Evolutionary conservation across 2,113 vertebrate species (phyloP).

Genomic region (Leptobrachium ailaonicum): DNA sequence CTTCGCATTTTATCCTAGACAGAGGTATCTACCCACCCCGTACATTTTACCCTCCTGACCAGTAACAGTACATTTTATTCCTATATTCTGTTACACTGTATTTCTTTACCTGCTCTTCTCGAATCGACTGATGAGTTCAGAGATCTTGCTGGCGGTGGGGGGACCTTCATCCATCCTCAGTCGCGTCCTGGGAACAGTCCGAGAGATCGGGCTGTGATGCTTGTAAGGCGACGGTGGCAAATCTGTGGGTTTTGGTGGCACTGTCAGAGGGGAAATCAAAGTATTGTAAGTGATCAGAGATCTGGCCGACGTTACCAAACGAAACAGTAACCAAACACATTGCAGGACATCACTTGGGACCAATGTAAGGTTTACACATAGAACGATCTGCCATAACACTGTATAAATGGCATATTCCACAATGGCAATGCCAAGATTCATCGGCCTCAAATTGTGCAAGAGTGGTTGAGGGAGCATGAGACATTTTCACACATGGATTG

Average conservation of each 20-base stretch:
- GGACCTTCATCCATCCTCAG: constrained; percentile 80
- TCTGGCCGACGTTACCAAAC: neutral
- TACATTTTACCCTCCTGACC: too few species aligned
- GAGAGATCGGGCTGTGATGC: constrained; percentile 65
- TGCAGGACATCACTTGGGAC: too few species aligned
- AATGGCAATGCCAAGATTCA: too few species aligned
- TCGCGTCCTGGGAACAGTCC: constrained; percentile 66
- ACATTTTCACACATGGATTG: too few species aligned
- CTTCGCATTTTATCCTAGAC: neutral
- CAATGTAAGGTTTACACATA: too few species aligned
- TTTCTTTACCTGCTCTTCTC: constrained; percentile 87
- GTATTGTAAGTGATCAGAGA: too few species aligned
- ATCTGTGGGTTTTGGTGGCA: constrained; percentile 90
- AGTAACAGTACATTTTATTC: neutral
- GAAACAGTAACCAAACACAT: too few species aligned
- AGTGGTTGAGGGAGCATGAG: too few species aligned
- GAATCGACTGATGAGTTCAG: constrained; percentile 92
- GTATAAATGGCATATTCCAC: too few species aligned
- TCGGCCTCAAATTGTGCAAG: too few species aligned
- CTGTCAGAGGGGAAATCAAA: constrained; percentile 59
- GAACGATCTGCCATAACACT: too few species aligned
- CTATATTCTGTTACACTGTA: neutral
- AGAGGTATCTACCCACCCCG: neutral
- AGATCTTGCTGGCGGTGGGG: constrained; percentile 78
- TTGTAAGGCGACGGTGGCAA: constrained; percentile 73